Evolutionary conservation across 2,888 invertebrate species (phyloP).

Genomic region (Phengaris arion): DNA sequence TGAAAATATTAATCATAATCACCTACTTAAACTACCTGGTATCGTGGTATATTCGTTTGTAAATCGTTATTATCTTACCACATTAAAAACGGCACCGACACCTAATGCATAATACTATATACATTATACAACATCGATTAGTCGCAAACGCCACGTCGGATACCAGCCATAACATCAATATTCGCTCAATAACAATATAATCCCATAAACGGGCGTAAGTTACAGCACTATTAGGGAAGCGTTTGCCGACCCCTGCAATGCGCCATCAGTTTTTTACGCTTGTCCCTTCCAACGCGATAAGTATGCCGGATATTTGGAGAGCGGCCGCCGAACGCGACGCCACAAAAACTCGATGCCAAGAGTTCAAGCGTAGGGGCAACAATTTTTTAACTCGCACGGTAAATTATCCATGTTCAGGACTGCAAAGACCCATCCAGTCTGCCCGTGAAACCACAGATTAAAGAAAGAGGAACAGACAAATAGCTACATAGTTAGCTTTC

Average conservation of each 20-base stretch:
- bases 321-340: neutral
- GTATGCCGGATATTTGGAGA: constrained; percentile 17
- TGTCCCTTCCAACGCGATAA: constrained; percentile 25
- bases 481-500: too few relatives aligned
- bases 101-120: too few relatives aligned
- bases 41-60: too few relatives aligned
- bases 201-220: neutral
- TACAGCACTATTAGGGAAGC: constrained; percentile 14
- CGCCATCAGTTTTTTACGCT: constrained; percentile 24
- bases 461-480: too few relatives aligned
- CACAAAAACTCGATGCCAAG: constrained; percentile 4
- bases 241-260: constrained; percentile 24
- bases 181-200: neutral
- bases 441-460: too few relatives aligned
- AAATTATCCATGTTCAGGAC: neutral
- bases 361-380: neutral
- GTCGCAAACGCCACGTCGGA: neutral
- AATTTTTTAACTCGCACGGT: neutral
- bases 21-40: too few relatives aligned
- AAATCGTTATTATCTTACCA: too few relatives aligned
- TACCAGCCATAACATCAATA: constrained; percentile 4
- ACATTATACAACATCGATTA: neutral
- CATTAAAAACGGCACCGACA: too few relatives aligned
- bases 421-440: too few relatives aligned
- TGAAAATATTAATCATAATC: too few relatives aligned